Percentiles rank a stretch among this genome's conserved stretches.
Conservation (phyloP, 64 coral and sea anemone genomes). For the Pocillopora damicornis region DNA sequence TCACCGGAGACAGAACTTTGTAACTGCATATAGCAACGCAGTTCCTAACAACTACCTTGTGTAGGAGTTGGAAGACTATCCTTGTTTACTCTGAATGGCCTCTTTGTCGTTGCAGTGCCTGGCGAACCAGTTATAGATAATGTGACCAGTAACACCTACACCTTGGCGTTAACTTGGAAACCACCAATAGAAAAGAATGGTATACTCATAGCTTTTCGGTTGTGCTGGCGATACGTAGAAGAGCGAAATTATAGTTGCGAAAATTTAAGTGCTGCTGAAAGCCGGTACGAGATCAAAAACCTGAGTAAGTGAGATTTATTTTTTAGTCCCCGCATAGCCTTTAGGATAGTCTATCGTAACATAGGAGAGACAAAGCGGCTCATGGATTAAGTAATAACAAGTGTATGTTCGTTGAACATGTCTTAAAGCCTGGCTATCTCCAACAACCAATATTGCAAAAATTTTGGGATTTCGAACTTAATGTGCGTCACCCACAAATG, state of each 20-base stretch:
- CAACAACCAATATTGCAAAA: too few species aligned
- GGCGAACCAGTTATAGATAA: conserved; percentile 43
- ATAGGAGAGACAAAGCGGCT: too few species aligned
- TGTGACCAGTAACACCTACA: conserved; percentile 12
- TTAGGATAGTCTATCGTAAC: too few species aligned
- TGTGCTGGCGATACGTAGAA: conserved; percentile 49
- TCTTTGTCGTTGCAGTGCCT: conserved; percentile 36
- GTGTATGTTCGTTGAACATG: too few species aligned
- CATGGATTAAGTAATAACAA: too few species aligned
- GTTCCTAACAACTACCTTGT: too few species aligned
- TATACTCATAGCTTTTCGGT: conserved; percentile 16
- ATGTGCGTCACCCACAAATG: too few species aligned
- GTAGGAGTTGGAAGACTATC: too few species aligned
- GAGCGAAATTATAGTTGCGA: neutral
- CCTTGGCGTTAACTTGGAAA: conserved; percentile 48
- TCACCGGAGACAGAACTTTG: too few species aligned
- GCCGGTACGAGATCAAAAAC: neutral
- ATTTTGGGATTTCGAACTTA: too few species aligned
- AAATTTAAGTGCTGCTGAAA: neutral
- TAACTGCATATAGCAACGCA: too few species aligned
- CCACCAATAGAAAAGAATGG: conserved; percentile 59
- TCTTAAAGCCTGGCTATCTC: too few species aligned
- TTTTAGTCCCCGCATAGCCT: neutral
- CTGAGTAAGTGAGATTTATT: neutral
- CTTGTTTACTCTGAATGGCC: neutral